A percentile compares a stretch with the other conserved stretches of the same genome.
These are phyloP conservation scores for Oreonectes daqikongensis DNA, from an alignment of 2,797 vertebrate species.

Conservation along the genomic window DNA sequence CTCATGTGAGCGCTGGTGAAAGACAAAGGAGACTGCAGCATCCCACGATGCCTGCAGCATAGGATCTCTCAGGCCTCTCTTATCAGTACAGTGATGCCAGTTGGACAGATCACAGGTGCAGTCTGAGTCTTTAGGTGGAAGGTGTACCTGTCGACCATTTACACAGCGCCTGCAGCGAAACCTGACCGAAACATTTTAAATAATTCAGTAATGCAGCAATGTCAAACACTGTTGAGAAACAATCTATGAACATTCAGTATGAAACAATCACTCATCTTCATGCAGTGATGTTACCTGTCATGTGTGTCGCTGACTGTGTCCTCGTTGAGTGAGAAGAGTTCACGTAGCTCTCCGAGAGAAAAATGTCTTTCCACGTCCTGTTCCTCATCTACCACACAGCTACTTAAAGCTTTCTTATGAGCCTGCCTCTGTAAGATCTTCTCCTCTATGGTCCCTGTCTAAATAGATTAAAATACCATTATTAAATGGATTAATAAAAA, in stretches of 20 bases:
- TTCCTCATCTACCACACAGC: conserved; percentile 96
- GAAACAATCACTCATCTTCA: not conserved
- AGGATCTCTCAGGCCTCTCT: conserved; percentile 84
- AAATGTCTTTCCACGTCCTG: conserved; percentile 96
- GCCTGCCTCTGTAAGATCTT: conserved; percentile 97
- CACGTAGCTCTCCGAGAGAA: conserved; percentile 90
- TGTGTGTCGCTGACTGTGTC: conserved; percentile 90
- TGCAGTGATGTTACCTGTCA: conserved; percentile 77
- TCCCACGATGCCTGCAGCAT: conserved; percentile 93
- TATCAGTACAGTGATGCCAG: conserved; percentile 91
- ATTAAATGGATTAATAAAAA: no score
- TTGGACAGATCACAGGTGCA: conserved; percentile 93
- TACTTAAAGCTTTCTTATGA: conserved; percentile 97
- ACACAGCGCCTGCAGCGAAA: conserved; percentile 91
- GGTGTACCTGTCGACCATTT: conserved; percentile 82
- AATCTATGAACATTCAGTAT: no score
- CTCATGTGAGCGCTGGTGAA: conserved; percentile 93
- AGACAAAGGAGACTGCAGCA: conserved; percentile 87
- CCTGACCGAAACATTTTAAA: conserved; percentile 64
- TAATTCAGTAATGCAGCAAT: not conserved
- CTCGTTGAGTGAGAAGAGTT: conserved; percentile 88
- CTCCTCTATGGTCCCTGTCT: conserved; percentile 98
- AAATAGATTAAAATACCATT: conserved; percentile 9
- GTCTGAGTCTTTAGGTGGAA: conserved; percentile 82
- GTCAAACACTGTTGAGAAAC: not conserved